Conservation (phyloP, 2,888 invertebrate genomes). For the Empis stercorea region DNA sequence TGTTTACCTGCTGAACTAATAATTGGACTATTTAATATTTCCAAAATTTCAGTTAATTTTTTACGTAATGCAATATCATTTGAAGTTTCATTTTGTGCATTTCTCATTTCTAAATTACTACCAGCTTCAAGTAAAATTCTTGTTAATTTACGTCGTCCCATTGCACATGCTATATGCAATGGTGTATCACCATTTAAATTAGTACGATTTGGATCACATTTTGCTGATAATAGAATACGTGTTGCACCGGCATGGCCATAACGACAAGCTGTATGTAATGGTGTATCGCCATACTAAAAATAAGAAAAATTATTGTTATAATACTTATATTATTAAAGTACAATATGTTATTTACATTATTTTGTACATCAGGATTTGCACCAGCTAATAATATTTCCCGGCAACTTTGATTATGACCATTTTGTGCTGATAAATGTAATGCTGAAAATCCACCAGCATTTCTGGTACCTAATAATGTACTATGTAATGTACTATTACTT, state of each 20-base stretch:
- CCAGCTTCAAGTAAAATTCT: conserved; percentile 80
- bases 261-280: conserved; percentile 85
- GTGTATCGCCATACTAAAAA: conserved; percentile 80
- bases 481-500: conserved; percentile 41
- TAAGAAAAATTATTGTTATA: background rate
- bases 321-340: background rate
- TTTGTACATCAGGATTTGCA: conserved; percentile 76
- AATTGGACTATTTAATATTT: conserved; percentile 50
- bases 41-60: conserved; percentile 69
- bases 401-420: conserved; percentile 92
- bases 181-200: conserved; percentile 96
- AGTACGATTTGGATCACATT: conserved; percentile 72
- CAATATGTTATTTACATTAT: conserved; percentile 71
- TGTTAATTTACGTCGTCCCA: conserved; percentile 84
- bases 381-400: conserved; percentile 77
- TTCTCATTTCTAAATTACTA: conserved; percentile 50
- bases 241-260: conserved; percentile 96
- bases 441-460: conserved; percentile 85
- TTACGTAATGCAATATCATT: conserved; percentile 81
- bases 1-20: conserved; percentile 26
- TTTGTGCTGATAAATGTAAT: conserved; percentile 90
- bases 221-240: conserved; percentile 82
- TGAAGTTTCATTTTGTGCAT: conserved; percentile 62
- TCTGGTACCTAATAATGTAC: conserved; percentile 48
- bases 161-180: conserved; percentile 85